Evolutionary conservation across 2,113 vertebrate genomes (phyloP).

Genomic region (Pteropus alecto): DNA sequence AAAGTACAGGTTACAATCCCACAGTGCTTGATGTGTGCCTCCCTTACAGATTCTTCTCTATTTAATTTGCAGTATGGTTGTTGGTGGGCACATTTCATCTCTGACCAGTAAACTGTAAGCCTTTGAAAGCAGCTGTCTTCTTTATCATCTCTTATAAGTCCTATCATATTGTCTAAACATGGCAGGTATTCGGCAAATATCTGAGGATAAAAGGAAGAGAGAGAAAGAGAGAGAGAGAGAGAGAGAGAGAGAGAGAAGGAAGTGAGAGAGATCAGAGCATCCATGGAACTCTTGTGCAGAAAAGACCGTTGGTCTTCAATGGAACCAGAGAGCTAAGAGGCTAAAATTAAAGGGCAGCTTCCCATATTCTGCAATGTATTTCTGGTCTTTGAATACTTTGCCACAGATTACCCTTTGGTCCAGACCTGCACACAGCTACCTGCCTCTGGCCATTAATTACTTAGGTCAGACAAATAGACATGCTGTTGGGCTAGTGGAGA

Average conservation of each 20-base stretch:
- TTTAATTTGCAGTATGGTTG: fast-evolving
- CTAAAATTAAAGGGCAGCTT: background rate
- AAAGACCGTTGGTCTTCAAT: background rate
- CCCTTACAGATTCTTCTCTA: background rate
- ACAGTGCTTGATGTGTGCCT: background rate
- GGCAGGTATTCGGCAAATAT: background rate
- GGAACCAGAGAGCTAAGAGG: background rate
- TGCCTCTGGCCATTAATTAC: background rate
- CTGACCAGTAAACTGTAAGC: background rate
- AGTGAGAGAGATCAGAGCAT: background rate
- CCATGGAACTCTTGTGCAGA: background rate
- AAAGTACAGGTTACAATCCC: background rate
- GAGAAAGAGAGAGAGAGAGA: background rate
- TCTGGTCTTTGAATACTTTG: background rate
- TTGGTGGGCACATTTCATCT: background rate
- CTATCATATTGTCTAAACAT: background rate
- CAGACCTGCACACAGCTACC: background rate
- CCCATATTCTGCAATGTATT: no score
- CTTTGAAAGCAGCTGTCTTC: background rate
- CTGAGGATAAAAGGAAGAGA: background rate
- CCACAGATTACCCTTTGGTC: background rate
- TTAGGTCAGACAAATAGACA: background rate
- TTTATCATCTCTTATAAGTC: background rate
- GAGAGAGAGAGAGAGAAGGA: background rate
- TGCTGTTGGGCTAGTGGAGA: background rate